Evolutionary conservation across 2,113 vertebrate genomes (phyloP).

Genomic region (Odocoileus virginianus): DNA sequence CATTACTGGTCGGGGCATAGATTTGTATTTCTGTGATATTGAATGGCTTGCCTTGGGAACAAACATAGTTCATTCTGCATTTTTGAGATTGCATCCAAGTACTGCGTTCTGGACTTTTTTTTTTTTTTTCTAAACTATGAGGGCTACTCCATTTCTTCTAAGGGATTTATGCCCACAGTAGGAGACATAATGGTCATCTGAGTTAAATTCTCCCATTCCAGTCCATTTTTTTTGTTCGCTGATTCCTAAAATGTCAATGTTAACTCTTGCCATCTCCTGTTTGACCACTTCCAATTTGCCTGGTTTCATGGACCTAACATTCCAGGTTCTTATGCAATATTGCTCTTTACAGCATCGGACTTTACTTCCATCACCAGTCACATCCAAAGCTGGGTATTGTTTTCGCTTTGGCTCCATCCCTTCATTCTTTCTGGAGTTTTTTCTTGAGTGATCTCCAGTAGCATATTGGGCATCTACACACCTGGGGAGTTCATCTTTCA

Average conservation of each 20-base stretch:
- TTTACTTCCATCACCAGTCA: background rate
- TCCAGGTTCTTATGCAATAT: background rate
- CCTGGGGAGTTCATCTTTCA: background rate
- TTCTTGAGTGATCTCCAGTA: background rate
- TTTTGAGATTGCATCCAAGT: too few species aligned
- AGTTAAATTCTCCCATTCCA: background rate
- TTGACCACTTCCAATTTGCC: background rate
- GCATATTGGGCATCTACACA: rapidly evolving
- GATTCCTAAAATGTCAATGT: too few species aligned
- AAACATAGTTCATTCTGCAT: too few species aligned
- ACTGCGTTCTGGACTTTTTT: too few species aligned
- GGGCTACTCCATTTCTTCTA: too few species aligned
- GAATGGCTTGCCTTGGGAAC: too few species aligned
- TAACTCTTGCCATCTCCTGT: background rate
- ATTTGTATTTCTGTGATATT: too few species aligned
- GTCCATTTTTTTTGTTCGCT: background rate
- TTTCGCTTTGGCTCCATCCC: background rate
- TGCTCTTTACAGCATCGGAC: background rate
- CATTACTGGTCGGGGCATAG: too few species aligned
- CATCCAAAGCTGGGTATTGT: background rate
- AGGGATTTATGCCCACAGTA: too few species aligned
- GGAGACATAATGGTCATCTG: background rate
- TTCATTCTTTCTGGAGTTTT: background rate
- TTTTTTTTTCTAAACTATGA: too few species aligned
- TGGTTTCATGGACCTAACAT: background rate